Percentiles rank a stretch among this genome's conserved stretches.
Evolutionary conservation across 2,888 invertebrate genomes (phyloP).

Genomic region (Dioctria rufipes): DNA sequence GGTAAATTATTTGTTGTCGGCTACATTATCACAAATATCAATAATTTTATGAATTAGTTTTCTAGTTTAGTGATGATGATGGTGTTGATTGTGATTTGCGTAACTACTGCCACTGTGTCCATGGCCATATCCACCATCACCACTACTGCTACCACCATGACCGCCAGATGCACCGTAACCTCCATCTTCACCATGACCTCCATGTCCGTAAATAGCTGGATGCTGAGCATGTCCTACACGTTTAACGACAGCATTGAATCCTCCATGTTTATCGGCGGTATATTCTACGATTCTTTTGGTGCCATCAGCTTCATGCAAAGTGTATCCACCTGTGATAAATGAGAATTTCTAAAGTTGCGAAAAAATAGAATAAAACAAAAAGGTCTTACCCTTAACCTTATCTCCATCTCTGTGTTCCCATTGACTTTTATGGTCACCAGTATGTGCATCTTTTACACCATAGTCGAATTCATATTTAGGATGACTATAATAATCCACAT

Average conservation of each 20-base stretch:
- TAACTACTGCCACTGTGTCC: conserved; percentile 48
- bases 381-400: conserved; percentile 70
- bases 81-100: conserved; percentile 50
- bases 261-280: conserved; percentile 73
- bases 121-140: background rate
- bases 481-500: conserved; percentile 67
- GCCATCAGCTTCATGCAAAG: conserved; percentile 79
- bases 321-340: conserved; percentile 71
- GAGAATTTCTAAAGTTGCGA: too few species aligned
- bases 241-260: conserved; percentile 75
- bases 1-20: too few species aligned
- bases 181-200: background rate
- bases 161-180: conserved; percentile 14
- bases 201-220: conserved; percentile 61
- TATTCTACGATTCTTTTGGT: conserved; percentile 74
- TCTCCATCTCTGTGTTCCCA: conserved; percentile 74
- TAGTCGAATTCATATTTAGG: conserved; percentile 72
- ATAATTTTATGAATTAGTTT: too few species aligned
- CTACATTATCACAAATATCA: too few species aligned
- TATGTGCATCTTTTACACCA: conserved; percentile 72
- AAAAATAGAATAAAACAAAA: background rate
- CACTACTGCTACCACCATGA: conserved; percentile 59
- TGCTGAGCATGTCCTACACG: conserved; percentile 71
- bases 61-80: conserved; percentile 12
- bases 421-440: conserved; percentile 72